A percentile compares a stretch with the other conserved stretches of the same genome.
Evolutionary conservation across 2,113 vertebrate species (phyloP).

Genomic region (Crotalus helleri): DNA sequence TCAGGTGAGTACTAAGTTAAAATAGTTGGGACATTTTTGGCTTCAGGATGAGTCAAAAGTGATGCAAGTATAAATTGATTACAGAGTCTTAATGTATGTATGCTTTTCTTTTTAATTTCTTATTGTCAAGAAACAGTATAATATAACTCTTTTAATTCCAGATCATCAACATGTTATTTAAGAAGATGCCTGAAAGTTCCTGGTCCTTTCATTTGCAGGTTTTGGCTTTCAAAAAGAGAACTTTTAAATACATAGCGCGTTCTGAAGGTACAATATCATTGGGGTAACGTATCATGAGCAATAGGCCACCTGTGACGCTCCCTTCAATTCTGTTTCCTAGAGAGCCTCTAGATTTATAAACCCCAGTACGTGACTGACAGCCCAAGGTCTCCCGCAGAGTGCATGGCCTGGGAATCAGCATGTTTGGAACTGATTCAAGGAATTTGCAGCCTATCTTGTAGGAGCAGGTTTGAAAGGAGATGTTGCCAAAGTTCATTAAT

Average conservation of each 20-base stretch:
- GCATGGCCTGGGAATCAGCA: slow-evolving; percentile 26
- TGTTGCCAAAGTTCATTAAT: slow-evolving; percentile 50
- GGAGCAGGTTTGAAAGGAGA: slow-evolving; percentile 48
- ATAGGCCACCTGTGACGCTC: slow-evolving; percentile 30
- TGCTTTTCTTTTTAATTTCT: neutral
- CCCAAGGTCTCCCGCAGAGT: slow-evolving; percentile 58
- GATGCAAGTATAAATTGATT: neutral
- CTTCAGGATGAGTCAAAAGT: neutral
- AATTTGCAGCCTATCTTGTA: slow-evolving; percentile 58
- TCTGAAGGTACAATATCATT: neutral
- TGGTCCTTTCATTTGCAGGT: neutral
- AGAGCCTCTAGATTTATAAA: slow-evolving; percentile 29
- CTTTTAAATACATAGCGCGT: neutral
- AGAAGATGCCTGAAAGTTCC: neutral
- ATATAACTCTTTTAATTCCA: neutral
- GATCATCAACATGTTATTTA: neutral
- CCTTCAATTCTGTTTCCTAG: neutral
- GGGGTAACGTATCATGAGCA: slow-evolving; percentile 33
- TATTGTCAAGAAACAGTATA: neutral
- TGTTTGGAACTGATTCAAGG: slow-evolving; percentile 58
- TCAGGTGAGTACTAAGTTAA: neutral
- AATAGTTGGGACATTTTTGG: neutral
- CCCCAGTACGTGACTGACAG: slow-evolving; percentile 48
- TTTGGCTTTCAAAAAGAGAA: neutral
- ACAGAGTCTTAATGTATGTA: neutral